Conservation (phyloP, 2,888 invertebrate species). For the Sesia apiformis region DNA sequence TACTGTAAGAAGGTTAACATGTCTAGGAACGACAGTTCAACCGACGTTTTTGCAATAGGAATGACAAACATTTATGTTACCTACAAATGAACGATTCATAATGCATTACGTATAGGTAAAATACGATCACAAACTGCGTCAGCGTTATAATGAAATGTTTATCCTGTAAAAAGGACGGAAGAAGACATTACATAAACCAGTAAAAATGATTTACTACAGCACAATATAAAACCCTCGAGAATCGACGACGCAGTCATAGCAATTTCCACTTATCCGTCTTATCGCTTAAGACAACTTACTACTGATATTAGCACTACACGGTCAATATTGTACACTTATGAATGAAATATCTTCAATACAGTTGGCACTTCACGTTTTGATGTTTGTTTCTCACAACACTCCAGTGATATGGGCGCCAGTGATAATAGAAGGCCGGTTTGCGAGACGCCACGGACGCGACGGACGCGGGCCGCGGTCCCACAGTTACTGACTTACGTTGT, state of each 20-base stretch:
- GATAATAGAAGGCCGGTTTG: conserved; percentile 17
- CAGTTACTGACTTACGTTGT: conserved; percentile 43
- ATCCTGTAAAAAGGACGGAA: not conserved
- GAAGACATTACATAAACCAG: conserved; percentile 9
- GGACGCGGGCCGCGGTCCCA: conserved; percentile 35
- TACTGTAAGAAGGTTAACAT: conserved; percentile 18
- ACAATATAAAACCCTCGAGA: conserved; percentile 22
- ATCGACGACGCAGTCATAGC: conserved; percentile 51
- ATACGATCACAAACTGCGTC: no score
- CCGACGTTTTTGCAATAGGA: conserved; percentile 6
- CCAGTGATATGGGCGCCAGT: conserved; percentile 10
- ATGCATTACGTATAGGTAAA: not conserved
- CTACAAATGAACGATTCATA: conserved; percentile 7
- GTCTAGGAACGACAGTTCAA: conserved; percentile 3
- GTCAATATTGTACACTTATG: not conserved
- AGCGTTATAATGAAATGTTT: no score
- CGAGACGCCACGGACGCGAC: conserved; percentile 26
- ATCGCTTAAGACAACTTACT: conserved; percentile 49
- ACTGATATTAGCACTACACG: conserved; percentile 25
- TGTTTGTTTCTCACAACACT: not conserved
- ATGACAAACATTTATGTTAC: conserved; percentile 12
- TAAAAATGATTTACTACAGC: conserved; percentile 21
- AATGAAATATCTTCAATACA: not conserved
- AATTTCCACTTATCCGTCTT: conserved; percentile 58
- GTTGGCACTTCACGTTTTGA: not conserved